Evolutionary conservation across 2,113 vertebrate species (phyloP).

Genomic region (Oreotrochilus melanogaster): DNA sequence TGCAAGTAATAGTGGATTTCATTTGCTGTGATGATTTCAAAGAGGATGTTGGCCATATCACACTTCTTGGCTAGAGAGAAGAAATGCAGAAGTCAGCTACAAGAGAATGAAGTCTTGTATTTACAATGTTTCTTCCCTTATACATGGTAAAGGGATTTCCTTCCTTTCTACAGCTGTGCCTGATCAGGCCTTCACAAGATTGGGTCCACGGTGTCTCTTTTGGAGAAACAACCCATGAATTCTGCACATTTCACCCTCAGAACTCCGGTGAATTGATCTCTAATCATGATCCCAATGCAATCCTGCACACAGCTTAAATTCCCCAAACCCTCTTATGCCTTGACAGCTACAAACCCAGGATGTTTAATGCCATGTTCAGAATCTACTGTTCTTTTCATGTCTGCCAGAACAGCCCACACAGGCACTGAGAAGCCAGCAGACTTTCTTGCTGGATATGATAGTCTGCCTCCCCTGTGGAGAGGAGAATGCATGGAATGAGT

Average conservation of each 20-base stretch:
- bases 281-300: neutral
- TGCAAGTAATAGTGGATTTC: constrained; percentile 93
- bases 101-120: neutral
- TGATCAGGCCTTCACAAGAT: neutral
- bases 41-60: constrained; percentile 89
- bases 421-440: neutral
- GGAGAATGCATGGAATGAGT: neutral
- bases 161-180: neutral
- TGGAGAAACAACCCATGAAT: neutral
- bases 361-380: neutral
- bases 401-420: neutral
- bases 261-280: neutral
- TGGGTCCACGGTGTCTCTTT: neutral
- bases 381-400: accelerated
- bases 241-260: neutral
- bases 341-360: neutral
- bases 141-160: neutral
- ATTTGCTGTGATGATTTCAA: constrained; percentile 97
- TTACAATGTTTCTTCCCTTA: neutral
- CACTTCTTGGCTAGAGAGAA: constrained; percentile 84
- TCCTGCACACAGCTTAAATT: neutral
- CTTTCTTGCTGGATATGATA: neutral
- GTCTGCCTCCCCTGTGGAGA: neutral
- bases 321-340: neutral
- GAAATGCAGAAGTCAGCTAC: neutral